phyloP scores from a whole-genome alignment of 2,113 vertebrate genomes.

The Hiodon alosoides region DNA sequence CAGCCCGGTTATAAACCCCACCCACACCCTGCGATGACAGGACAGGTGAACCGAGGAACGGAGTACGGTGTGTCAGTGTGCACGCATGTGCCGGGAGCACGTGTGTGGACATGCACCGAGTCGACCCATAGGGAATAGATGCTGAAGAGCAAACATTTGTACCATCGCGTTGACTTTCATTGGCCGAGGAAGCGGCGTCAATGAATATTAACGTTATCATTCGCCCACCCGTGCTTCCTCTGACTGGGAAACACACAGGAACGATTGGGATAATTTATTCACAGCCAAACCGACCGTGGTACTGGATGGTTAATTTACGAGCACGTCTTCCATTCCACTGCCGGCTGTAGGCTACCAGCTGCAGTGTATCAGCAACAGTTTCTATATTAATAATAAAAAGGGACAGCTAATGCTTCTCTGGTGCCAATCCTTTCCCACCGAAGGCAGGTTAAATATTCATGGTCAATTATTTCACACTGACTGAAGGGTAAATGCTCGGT shows the following conservation, averaged over 20 bases:
- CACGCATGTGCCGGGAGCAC: not conserved
- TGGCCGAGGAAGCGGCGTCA: no score
- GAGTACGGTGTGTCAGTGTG: not conserved
- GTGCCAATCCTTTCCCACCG: constrained; percentile 12
- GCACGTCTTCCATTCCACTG: not conserved
- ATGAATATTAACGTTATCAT: no score
- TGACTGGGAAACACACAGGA: not conserved
- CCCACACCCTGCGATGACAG: constrained; percentile 28
- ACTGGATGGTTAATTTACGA: constrained; percentile 5
- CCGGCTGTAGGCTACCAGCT: not conserved
- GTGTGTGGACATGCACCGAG: not conserved
- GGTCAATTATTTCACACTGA: constrained; percentile 29
- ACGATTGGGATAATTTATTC: not conserved
- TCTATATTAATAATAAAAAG: constrained; percentile 24
- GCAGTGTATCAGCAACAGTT: constrained; percentile 1
- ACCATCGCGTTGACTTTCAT: no score
- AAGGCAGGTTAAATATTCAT: constrained; percentile 26
- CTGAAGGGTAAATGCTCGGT: constrained; percentile 25
- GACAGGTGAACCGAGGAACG: constrained; percentile 17
- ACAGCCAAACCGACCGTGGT: not conserved
- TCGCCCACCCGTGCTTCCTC: not conserved
- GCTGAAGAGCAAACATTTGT: not conserved
- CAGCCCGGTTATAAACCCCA: constrained; percentile 67
- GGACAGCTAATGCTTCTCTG: constrained; percentile 3
- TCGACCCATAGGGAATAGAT: not conserved